phyloP scores from a whole-genome alignment of 2,888 invertebrate species.

The Rosalia funebris region DNA sequence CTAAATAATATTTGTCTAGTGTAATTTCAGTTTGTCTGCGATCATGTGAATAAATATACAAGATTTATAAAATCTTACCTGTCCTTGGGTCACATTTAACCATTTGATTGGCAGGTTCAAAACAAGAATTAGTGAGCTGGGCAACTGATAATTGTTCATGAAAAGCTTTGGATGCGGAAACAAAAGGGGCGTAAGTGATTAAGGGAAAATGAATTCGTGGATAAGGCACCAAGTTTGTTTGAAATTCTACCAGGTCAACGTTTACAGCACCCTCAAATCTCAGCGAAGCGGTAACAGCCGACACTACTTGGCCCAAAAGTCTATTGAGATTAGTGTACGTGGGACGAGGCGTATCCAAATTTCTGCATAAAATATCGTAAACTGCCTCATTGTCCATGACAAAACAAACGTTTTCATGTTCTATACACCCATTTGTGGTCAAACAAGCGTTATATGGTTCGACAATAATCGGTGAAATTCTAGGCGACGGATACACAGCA shows the following conservation, averaged over 20 bases:
- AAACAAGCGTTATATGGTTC: constrained; percentile 82
- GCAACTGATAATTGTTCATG: constrained; percentile 73
- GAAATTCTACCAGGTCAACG: constrained; percentile 78
- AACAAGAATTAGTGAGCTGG: constrained; percentile 82
- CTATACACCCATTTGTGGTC: constrained; percentile 75
- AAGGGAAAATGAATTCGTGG: constrained; percentile 89
- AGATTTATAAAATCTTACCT: constrained; percentile 60
- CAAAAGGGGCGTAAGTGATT: constrained; percentile 78
- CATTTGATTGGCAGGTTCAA: constrained; percentile 83
- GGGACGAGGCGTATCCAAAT: constrained; percentile 79
- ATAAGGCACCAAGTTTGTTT: constrained; percentile 85
- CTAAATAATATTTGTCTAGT: too few relatives aligned
- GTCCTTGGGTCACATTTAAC: constrained; percentile 78
- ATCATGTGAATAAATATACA: too few relatives aligned
- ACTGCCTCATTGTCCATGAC: constrained; percentile 81
- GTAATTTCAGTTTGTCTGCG: too few relatives aligned
- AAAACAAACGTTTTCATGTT: constrained; percentile 76
- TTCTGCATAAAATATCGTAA: constrained; percentile 79
- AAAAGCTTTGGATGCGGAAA: constrained; percentile 71
- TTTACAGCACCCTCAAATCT: constrained; percentile 75
- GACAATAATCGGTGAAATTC: constrained; percentile 78
- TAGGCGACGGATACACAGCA: constrained; percentile 86
- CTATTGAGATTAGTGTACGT: constrained; percentile 90
- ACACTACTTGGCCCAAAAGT: constrained; percentile 76
- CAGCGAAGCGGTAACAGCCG: constrained; percentile 76